Percentiles rank a stretch among this genome's conserved stretches.
Evolutionary conservation across 2,888 invertebrate genomes (phyloP).

Genomic region (Xanthia togata): DNA sequence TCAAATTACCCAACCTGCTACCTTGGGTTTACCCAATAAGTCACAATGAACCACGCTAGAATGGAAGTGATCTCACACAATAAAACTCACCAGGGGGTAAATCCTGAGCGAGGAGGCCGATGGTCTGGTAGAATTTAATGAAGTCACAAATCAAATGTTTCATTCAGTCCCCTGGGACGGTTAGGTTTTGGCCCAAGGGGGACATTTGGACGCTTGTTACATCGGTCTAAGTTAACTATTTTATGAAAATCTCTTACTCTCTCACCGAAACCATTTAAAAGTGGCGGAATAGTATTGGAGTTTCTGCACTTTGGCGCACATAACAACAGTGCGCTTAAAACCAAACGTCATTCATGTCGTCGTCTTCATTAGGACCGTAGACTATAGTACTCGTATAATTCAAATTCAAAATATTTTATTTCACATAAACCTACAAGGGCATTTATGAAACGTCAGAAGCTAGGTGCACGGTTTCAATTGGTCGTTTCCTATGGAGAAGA

Average conservation of each 20-base stretch:
- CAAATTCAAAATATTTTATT: too few relatives aligned
- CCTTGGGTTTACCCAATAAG: constrained; percentile 28
- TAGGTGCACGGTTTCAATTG: too few relatives aligned
- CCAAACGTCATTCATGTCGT: background rate
- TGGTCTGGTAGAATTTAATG: constrained; percentile 29
- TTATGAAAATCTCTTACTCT: background rate
- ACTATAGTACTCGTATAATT: background rate
- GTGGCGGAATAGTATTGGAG: background rate
- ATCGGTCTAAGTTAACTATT: background rate
- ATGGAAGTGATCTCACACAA: constrained; percentile 16
- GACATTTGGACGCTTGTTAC: background rate
- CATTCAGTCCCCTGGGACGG: background rate
- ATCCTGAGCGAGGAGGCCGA: constrained; percentile 21
- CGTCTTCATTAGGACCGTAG: background rate
- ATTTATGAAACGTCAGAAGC: too few relatives aligned
- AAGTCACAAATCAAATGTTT: constrained; percentile 46
- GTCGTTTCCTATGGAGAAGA: too few relatives aligned
- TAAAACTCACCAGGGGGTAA: constrained; percentile 45
- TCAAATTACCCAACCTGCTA: constrained; percentile 27
- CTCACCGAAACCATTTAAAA: background rate
- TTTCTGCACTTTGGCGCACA: background rate
- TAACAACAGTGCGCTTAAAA: background rate
- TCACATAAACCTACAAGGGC: too few relatives aligned
- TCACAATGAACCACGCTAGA: constrained; percentile 32
- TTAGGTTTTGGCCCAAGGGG: background rate